Percentiles rank a stretch among this genome's conserved stretches.
phyloP scores from a whole-genome alignment of 2,113 vertebrate species.

The Entelurus aequoreus region DNA sequence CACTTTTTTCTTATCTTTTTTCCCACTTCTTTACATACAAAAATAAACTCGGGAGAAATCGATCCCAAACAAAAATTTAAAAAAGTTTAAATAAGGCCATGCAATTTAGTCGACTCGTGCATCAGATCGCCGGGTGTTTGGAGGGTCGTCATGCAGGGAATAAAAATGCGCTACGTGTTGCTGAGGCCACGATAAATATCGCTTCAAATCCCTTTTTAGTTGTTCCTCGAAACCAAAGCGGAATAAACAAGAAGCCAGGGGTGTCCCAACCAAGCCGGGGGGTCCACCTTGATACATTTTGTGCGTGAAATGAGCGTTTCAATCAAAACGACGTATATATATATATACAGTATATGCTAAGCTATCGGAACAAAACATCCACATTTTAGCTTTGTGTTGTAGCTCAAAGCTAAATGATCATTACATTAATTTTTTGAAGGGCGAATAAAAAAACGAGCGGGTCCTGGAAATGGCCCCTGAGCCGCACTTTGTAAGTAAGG shows the following conservation, averaged over 20 bases:
- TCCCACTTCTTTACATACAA: constrained; percentile 60
- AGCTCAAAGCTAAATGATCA: too few species aligned
- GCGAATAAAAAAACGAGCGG: too few species aligned
- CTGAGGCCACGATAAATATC: constrained; percentile 64
- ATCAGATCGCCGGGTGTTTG: constrained; percentile 54
- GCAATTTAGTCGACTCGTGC: constrained; percentile 65
- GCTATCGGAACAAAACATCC: too few species aligned
- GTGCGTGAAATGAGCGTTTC: too few species aligned
- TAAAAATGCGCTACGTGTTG: constrained; percentile 61
- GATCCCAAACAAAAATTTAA: constrained; percentile 44
- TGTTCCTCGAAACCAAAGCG: constrained; percentile 52
- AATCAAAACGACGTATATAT: too few species aligned
- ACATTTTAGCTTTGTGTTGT: too few species aligned
- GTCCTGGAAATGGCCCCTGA: too few species aligned
- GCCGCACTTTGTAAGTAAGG: constrained; percentile 46
- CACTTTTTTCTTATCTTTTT: constrained; percentile 14
- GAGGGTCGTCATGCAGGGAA: constrained; percentile 55
- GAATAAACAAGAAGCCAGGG: constrained; percentile 46
- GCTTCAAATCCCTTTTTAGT: constrained; percentile 55
- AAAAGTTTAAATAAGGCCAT: constrained; percentile 68
- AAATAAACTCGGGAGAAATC: constrained; percentile 66
- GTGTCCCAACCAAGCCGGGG: constrained; percentile 20
- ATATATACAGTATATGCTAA: too few species aligned
- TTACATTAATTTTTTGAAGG: too few species aligned
- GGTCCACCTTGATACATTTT: too few species aligned